Base-by-base conservation (phyloP, 2,888 invertebrate genomes). In the Epinotia ramella region DNA sequence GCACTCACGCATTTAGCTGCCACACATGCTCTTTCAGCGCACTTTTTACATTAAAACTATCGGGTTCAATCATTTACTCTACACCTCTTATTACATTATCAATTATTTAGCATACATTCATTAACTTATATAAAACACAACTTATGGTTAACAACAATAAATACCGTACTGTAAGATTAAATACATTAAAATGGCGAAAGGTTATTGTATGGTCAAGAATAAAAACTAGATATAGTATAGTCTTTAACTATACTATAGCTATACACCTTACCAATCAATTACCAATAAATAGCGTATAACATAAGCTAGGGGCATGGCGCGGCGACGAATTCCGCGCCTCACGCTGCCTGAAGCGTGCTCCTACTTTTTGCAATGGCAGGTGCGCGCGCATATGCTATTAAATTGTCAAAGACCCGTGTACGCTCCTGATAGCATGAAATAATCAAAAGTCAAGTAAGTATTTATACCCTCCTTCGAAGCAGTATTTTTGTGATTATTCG, bases 221-320 rank as follows among this genome's bases (percentile, higher is more conserved):
- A 90, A 90, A 88, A 90, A 87, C 83, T n/a, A n/a, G n/a, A n/a
- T n/a, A n/a, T n/a, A n/a, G n/a, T n/a, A n/a, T n/a, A n/a, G n/a
- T n/a, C n/a, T n/a, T n/a, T n/a, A n/a, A n/a, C n/a, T n/a, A n/a
- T n/a, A n/a, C n/a, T n/a, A n/a, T n/a, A n/a, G 84, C 83, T 85
- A 86, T 86, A 89, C 93, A 93, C 92, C 93, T 93, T 93, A 92
- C 87, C 91, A 92, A 93, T 93, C 93, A 93, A 93, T 93, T 93
- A 93, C 87, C 89, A 90, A 92, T 93, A 93, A 93, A 93, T 91
- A 90, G 91, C 91, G 88, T 88, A 89, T 90, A 91, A 90, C 89
- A 91, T 91, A 89, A 91, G 86, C 91, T 85, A 91, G 87, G 83
- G 88, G 84, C 87, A 87, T 84, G 86, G 86, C 81, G 88, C 87